Conservation (phyloP, 2,113 vertebrate species). For the Pseudolaguvia tuberculata region DNA sequence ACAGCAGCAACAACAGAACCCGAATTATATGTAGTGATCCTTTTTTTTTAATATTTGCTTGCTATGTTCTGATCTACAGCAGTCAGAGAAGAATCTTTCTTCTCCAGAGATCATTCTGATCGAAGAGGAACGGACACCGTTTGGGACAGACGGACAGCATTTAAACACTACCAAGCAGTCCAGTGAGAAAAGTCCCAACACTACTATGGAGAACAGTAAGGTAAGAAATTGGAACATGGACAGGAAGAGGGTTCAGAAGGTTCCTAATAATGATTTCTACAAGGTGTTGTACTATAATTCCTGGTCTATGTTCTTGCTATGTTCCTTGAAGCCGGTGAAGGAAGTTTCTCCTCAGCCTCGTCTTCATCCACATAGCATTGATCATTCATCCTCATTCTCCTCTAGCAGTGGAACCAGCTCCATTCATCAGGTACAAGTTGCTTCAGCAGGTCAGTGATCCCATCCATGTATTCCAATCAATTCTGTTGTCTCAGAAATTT, state of each 20-base stretch:
- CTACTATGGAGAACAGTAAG: conserved; percentile 67
- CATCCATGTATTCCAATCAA: neutral
- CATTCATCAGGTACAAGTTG: conserved; percentile 63
- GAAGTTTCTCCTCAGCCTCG: conserved; percentile 63
- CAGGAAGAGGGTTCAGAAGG: neutral
- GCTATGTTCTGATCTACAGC: neutral
- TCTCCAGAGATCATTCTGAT: conserved; percentile 24
- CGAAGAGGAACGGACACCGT: conserved; percentile 42
- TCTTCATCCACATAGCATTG: conserved; percentile 38
- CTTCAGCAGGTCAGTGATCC: conserved; percentile 62
- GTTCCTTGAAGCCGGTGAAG: conserved; percentile 65
- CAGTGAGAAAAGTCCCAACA: conserved; percentile 7
- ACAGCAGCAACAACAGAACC: neutral
- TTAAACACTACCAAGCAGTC: conserved; percentile 4
- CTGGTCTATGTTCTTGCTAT: conserved; percentile 31
- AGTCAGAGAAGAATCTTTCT: conserved; percentile 1
- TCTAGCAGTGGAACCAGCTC: conserved; percentile 48
- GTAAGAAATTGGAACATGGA: conserved; percentile 48
- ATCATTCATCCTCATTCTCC: conserved; percentile 39
- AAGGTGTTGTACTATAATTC: conserved; percentile 19
- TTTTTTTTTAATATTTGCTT: neutral
- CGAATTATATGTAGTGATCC: neutral
- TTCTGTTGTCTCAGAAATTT: neutral
- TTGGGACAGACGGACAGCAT: conserved; percentile 15
- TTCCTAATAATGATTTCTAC: neutral